Evolutionary conservation across 2,113 vertebrate species (phyloP).

Genomic region (Pipa parva): DNA sequence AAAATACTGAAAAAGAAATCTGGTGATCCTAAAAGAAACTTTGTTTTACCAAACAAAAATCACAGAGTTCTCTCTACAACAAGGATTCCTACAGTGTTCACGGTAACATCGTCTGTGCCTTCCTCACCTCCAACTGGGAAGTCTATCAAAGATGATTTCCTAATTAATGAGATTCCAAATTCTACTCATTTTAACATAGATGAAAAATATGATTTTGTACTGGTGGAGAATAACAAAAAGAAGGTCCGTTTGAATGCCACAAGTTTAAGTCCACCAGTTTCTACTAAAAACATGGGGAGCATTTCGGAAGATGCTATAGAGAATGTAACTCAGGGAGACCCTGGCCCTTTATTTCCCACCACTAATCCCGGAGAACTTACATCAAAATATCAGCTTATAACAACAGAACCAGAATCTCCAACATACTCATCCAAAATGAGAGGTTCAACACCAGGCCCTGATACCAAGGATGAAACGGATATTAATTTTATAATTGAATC

Average conservation of each 20-base stretch:
- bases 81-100: slow-evolving; percentile 26
- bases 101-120: slow-evolving; percentile 38
- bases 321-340: slow-evolving; percentile 8
- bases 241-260: slow-evolving; percentile 29
- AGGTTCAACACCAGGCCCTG: slow-evolving; percentile 45
- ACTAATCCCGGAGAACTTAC: slow-evolving; percentile 46
- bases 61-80: slow-evolving; percentile 5
- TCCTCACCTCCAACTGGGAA: background rate
- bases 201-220: slow-evolving; percentile 21
- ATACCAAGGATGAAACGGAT: slow-evolving; percentile 43
- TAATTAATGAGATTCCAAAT: slow-evolving; percentile 32
- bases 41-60: slow-evolving; percentile 22
- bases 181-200: slow-evolving; percentile 40
- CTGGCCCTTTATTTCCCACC: slow-evolving; percentile 34
- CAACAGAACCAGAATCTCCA: slow-evolving; percentile 48
- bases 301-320: slow-evolving; percentile 14
- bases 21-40: slow-evolving; percentile 39
- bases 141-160: slow-evolving; percentile 29
- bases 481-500: slow-evolving; percentile 40
- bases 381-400: slow-evolving; percentile 50
- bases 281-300: slow-evolving; percentile 12
- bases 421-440: slow-evolving; percentile 19
- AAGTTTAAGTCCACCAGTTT: slow-evolving; percentile 14
- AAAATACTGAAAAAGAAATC: slow-evolving; percentile 41
- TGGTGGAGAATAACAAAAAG: slow-evolving; percentile 47